These are phyloP conservation scores for Sebastes matsubarae DNA, from an alignment of 2,797 vertebrate species.

Conservation along the genomic window DNA sequence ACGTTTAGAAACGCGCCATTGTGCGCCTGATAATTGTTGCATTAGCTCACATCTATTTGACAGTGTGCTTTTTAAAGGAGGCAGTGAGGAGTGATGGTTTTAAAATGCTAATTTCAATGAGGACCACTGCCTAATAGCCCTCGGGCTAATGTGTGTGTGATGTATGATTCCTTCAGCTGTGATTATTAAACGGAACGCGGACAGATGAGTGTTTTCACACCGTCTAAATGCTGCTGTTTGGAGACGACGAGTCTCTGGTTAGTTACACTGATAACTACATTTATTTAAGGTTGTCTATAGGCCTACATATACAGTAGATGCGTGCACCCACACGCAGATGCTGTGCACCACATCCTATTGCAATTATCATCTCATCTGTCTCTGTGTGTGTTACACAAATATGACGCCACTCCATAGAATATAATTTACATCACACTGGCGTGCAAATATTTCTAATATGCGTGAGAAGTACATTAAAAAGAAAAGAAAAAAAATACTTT, in stretches of 20 bases:
- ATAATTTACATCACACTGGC: background rate
- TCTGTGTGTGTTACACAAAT: background rate
- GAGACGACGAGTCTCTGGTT: slow-evolving; percentile 22
- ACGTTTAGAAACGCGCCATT: slow-evolving; percentile 25
- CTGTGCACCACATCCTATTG: slow-evolving; percentile 17
- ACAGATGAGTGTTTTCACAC: slow-evolving; percentile 32
- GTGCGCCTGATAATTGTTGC: slow-evolving; percentile 58
- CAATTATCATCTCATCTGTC: slow-evolving; percentile 11
- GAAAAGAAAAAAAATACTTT: background rate
- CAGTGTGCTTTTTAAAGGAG: slow-evolving; percentile 57
- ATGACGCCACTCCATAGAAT: background rate
- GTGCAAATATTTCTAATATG: background rate
- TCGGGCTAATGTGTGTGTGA: slow-evolving; percentile 76
- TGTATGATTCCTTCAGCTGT: slow-evolving; percentile 79
- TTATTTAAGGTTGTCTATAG: slow-evolving; percentile 33
- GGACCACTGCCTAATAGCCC: slow-evolving; percentile 77
- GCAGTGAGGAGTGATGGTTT: slow-evolving; percentile 63
- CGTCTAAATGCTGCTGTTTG: slow-evolving; percentile 24
- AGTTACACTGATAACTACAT: slow-evolving; percentile 39
- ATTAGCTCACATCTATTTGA: slow-evolving; percentile 52
- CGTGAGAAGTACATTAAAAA: background rate
- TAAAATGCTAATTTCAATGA: slow-evolving; percentile 80
- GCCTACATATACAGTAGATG: background rate
- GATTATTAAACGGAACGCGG: slow-evolving; percentile 80
- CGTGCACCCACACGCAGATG: slow-evolving; percentile 2